Conservation (phyloP, 2,797 vertebrate species). For the Orientallactaga sibirica region DNA sequence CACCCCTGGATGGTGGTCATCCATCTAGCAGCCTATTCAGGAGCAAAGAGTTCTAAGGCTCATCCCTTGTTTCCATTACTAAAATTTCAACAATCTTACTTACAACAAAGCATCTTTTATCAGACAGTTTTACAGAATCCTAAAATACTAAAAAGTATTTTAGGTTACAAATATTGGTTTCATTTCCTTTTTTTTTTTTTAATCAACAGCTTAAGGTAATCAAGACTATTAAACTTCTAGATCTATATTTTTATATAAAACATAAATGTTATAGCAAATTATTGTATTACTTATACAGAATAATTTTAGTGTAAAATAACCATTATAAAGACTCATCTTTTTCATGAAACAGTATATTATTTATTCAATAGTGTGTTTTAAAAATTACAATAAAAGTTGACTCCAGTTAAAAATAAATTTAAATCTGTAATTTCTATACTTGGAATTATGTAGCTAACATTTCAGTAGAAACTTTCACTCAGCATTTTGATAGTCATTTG, state of each 20-base stretch:
- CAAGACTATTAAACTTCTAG: not conserved
- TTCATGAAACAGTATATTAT: not conserved
- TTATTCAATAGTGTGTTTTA: conserved; percentile 2
- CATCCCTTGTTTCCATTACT: not conserved
- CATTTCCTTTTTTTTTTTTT: not conserved
- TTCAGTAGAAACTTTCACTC: not conserved
- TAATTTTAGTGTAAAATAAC: conserved; percentile 34
- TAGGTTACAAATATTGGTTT: not conserved
- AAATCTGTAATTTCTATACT: not conserved
- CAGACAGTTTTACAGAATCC: not conserved
- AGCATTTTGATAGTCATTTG: not conserved
- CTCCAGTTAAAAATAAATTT: not conserved
- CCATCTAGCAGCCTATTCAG: not conserved
- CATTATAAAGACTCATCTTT: not conserved
- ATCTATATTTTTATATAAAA: not conserved
- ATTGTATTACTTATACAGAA: not conserved
- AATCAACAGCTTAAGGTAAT: not conserved
- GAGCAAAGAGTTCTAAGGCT: not conserved
- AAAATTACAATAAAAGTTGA: not conserved
- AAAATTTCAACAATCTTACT: not conserved
- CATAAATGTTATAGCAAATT: not conserved
- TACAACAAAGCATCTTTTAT: not conserved
- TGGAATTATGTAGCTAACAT: not conserved
- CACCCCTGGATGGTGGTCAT: not conserved
- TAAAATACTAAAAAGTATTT: conserved; percentile 9